Base-by-base conservation (phyloP, 2,113 vertebrate species). In the Pomatostomus ruficeps region DNA sequence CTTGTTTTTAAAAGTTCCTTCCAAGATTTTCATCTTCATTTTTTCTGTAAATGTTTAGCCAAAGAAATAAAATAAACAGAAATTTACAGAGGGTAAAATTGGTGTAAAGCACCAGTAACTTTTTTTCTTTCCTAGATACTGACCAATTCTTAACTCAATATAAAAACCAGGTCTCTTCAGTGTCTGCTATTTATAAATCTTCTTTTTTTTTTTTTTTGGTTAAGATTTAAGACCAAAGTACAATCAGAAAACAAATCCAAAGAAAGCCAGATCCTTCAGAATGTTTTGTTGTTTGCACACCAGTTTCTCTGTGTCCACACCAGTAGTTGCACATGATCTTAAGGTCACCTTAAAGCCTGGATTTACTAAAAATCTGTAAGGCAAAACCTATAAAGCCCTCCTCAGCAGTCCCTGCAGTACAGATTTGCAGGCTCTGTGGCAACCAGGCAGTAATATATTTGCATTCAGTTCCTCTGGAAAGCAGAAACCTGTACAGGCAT, bases 51-150 rank as follows among this genome's bases (percentile, higher is more conserved):
- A 91, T 94, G 49, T 96, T 96, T 89, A 96, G 68, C 76, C 89
- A 87, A 92, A 97, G 67, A 94, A 97, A 96, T 52, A 93, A 97
- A 97, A 93, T 81, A 97, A 97, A 94, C 77, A 96, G 83, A 96
- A 91, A 74, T 62, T 93, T 83, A 92, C 86, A 81, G 87, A 70
- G 70, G 67, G 68, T 51, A 66, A 95, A 67, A 85, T 5, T 83
- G 75, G 92, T 96, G 63, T 95, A 91, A 96, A 81, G 72, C 46
- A 88, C 18, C 28, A 91, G 22, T 77, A 68, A 84, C 11, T 73
- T 61, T 89, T 88, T 91, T 84, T 65, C 28, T 92, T 91, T 87
- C 31, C 35, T 85, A 76, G 46, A 84, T 72, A 66, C 11, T 79
- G n/a, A 49, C 9, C 0, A 0, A 8, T 66, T 74, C 42, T 54